Conservation (phyloP, 2,888 invertebrate genomes). For the Masnerella sp. region DNA sequence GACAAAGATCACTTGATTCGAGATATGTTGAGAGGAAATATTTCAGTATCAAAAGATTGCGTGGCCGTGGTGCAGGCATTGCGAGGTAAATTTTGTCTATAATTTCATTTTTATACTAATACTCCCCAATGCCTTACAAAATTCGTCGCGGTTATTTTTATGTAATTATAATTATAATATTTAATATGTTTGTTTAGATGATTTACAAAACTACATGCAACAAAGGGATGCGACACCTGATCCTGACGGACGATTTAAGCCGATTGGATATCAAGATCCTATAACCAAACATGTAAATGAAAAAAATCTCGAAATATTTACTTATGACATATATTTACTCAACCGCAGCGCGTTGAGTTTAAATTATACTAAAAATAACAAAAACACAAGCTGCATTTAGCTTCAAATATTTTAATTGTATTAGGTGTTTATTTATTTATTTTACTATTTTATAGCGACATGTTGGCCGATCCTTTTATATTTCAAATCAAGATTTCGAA, state of each 20-base stretch:
- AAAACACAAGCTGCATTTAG: too few species aligned
- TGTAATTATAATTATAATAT: neutral
- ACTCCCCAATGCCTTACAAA: neutral
- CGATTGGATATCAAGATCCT: constrained; percentile 14
- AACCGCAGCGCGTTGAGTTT: too few species aligned
- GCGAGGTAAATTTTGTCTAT: constrained; percentile 9
- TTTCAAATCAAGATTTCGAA: constrained; percentile 13
- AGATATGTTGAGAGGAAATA: constrained; percentile 20
- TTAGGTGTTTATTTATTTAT: neutral
- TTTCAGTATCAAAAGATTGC: constrained; percentile 21
- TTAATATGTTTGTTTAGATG: constrained; percentile 1
- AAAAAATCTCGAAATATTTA: neutral
- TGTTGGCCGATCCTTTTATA: constrained; percentile 10
- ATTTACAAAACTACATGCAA: constrained; percentile 23
- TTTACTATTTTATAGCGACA: constrained; percentile 3
- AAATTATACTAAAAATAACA: too few species aligned
- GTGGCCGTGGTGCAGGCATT: constrained; percentile 17
- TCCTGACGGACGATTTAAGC: neutral
- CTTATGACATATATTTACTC: too few species aligned
- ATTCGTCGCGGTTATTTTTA: too few species aligned
- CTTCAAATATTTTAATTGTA: too few species aligned
- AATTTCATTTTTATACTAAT: neutral
- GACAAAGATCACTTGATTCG: constrained; percentile 25
- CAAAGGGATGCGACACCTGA: constrained; percentile 8
- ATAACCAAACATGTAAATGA: constrained; percentile 20